Evolutionary conservation across 1,140 invertebrate genomes (phyloP), one percentile per base, ranked within the genome.

Genomic region (Drosophila seguyi): DNA sequence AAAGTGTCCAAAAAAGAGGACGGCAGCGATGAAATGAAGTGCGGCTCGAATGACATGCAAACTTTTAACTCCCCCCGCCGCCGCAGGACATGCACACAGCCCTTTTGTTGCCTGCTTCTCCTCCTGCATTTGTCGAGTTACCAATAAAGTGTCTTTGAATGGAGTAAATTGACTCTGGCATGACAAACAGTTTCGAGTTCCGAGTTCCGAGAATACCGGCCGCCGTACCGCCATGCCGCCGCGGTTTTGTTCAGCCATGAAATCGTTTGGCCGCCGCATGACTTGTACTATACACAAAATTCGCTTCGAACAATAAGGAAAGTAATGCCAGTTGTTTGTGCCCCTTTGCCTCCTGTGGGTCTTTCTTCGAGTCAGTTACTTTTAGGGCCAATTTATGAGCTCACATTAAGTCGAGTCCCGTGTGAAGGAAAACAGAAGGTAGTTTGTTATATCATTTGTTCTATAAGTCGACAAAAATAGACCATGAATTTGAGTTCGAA

Each of bases 61-160:
- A 90, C 85, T 88, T 88, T 83, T 81, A 45, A 52, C 58, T 36
- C 47, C 42, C 48, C 63, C 80, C 47, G 42, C 80, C 47, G 42
- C 60, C 77, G 34, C 69, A 41, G 31, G 38, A 61, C 55, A 44
- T 47, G 58, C 76, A 67, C 57, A 57, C 27, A 50, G 55, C 34
- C 60, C 48, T 39, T 45, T 31, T 59, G 53, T 56, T 20, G 44
- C 57, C 60, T n/a, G n/a, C n/a, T n/a, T n/a, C n/a, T n/a, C n/a
- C n/a, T 47, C 53, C 44, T 48, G 56, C 60, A 75, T 50, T 52
- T 68, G 58, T 53, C 77, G 82, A 88, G 69, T 78, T 79, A 79
- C 85, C 84, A 90, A 90, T 88, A 85, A 81, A 88, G 82, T 84
- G 77, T 72, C 85, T 81, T 75, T 84, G 77, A 90, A 90, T 78